Evolutionary conservation across 2,113 vertebrate genomes (phyloP).

Genomic region (Sciurus niger): DNA sequence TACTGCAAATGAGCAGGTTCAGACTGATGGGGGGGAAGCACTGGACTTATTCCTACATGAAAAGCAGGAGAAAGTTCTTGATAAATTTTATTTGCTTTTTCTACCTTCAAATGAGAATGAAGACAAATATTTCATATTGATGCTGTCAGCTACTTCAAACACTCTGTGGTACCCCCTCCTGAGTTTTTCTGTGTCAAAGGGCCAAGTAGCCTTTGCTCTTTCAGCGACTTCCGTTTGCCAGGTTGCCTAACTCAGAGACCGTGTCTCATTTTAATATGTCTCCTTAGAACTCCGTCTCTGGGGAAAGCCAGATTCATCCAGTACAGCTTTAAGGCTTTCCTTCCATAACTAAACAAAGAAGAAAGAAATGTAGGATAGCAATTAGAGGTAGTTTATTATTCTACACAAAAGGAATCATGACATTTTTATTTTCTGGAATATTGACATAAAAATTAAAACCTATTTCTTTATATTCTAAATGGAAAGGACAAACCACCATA

Average conservation of each 20-base stretch:
- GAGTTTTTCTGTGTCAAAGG: neutral
- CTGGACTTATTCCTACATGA: neutral
- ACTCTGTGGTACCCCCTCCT: neutral
- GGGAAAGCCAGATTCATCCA: slow-evolving; percentile 3
- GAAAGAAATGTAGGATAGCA: neutral
- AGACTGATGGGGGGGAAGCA: neutral
- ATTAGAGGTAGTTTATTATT: neutral
- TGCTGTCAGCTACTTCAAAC: neutral
- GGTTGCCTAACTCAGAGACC: neutral
- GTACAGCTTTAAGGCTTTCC: neutral
- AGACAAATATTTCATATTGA: neutral
- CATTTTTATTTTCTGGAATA: slow-evolving; percentile 45
- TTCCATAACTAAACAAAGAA: neutral
- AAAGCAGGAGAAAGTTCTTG: neutral
- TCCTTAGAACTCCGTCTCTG: slow-evolving; percentile 23
- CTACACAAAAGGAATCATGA: neutral
- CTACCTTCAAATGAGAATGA: neutral
- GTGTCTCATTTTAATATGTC: neutral
- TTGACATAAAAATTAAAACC: neutral
- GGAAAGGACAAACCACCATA: neutral
- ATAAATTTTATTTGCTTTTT: neutral
- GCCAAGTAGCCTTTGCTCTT: slow-evolving; percentile 1
- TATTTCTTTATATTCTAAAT: neutral
- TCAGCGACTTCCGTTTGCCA: neutral
- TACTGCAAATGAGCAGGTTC: neutral